Evolutionary conservation across 2,113 vertebrate species (phyloP).

Genomic region (Dermatemys mawii): DNA sequence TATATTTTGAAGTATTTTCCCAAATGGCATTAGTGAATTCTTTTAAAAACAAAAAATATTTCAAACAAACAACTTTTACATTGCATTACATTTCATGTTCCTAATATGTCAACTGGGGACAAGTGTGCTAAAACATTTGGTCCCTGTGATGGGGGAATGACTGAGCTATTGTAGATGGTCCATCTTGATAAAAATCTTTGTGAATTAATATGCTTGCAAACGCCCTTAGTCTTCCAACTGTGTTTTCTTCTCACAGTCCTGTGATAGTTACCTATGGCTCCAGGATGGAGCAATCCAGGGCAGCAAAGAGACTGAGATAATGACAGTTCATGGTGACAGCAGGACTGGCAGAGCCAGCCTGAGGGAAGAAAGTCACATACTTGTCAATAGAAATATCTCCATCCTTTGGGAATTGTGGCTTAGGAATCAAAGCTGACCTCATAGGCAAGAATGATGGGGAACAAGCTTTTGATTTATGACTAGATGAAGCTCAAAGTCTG

Average conservation of each 20-base stretch:
- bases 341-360: slow-evolving; percentile 67
- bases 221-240: slow-evolving; percentile 16
- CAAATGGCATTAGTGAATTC: neutral
- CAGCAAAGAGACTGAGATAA: slow-evolving; percentile 76
- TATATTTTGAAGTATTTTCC: neutral
- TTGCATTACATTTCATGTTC: neutral
- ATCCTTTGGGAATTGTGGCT: slow-evolving; percentile 70
- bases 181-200: slow-evolving; percentile 67
- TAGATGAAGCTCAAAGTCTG: slow-evolving; percentile 71
- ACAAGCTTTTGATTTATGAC: slow-evolving; percentile 75
- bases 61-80: neutral
- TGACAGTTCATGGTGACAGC: slow-evolving; percentile 73
- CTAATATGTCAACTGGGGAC: neutral
- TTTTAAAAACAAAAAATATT: neutral
- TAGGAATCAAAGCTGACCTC: slow-evolving; percentile 74
- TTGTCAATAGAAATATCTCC: slow-evolving; percentile 68
- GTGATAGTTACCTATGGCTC: slow-evolving; percentile 56
- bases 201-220: slow-evolving; percentile 62
- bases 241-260: slow-evolving; percentile 52
- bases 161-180: slow-evolving; percentile 51
- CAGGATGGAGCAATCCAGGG: slow-evolving; percentile 67
- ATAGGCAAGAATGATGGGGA: slow-evolving; percentile 62
- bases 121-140: slow-evolving; percentile 30
- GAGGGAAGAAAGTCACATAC: slow-evolving; percentile 60
- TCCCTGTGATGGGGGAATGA: neutral